phyloP scores from a whole-genome alignment of 64 coral and sea anemone species.

The Acropora tenuis region DNA sequence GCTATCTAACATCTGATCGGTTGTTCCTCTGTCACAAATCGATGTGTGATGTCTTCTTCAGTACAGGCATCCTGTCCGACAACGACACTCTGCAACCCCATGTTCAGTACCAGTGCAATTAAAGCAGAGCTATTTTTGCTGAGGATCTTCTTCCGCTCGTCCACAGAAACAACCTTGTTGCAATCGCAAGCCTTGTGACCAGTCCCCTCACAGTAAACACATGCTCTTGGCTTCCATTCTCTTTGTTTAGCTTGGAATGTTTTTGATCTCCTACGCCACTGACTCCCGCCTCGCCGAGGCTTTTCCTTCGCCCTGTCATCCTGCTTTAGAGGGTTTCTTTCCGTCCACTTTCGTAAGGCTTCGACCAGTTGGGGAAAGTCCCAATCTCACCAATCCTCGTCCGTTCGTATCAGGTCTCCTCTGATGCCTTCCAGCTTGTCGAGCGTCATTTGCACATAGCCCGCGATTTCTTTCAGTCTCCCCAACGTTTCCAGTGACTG shows the following conservation, averaged over 20 bases:
- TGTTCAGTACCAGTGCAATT: constrained; percentile 5
- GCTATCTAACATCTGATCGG: not conserved
- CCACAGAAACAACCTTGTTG: not conserved
- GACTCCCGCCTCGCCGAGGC: not conserved
- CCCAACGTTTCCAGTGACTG: constrained; percentile 19
- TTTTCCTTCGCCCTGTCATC: not conserved
- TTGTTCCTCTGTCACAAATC: constrained; percentile 31
- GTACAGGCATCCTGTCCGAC: constrained; percentile 12
- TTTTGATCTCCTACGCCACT: not conserved
- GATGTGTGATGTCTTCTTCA: constrained; percentile 55
- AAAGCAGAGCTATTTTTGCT: constrained; percentile 8
- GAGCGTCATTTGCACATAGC: constrained; percentile 30
- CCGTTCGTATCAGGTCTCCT: not conserved
- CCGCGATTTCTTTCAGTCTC: constrained; percentile 38
- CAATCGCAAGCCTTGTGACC: constrained; percentile 30
- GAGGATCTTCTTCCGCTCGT: constrained; percentile 7
- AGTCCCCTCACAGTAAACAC: constrained; percentile 21
- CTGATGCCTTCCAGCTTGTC: constrained; percentile 61
- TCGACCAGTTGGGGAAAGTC: constrained; percentile 48
- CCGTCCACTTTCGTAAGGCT: constrained; percentile 49
- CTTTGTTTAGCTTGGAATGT: not conserved
- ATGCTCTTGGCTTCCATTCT: not conserved
- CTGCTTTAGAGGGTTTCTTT: constrained; percentile 45
- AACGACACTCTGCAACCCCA: not conserved
- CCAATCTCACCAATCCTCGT: constrained; percentile 62